These are phyloP conservation scores for Myiagra hebetior DNA, from an alignment of 2,113 vertebrate genomes.

Conservation along the genomic window DNA sequence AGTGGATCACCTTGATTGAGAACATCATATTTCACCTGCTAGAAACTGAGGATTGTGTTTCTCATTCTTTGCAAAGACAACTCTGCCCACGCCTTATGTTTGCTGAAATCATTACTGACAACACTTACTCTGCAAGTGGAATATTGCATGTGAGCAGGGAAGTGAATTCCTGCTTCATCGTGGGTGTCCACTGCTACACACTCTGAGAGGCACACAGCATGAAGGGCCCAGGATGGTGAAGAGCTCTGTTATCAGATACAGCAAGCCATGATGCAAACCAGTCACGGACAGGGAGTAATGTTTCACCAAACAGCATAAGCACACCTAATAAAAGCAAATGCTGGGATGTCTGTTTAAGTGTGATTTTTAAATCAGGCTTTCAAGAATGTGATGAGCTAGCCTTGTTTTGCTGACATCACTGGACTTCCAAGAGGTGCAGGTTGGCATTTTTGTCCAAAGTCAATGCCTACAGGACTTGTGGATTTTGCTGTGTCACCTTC, in stretches of 20 bases:
- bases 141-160: background rate
- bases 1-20: background rate
- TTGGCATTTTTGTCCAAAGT: background rate
- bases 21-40: background rate
- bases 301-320: background rate
- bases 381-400: background rate
- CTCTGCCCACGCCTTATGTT: background rate
- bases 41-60: background rate
- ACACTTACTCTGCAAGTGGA: background rate
- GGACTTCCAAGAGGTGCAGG: background rate
- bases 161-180: background rate
- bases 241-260: background rate
- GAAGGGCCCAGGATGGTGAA: background rate
- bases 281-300: background rate
- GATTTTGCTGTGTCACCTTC: background rate
- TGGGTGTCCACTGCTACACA: background rate
- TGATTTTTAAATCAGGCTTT: background rate
- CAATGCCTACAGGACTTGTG: rapidly evolving
- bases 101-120: background rate
- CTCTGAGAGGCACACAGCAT: background rate
- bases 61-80: background rate
- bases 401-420: background rate
- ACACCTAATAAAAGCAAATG: background rate
- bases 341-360: background rate
- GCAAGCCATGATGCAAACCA: background rate